Evolutionary conservation across 2,113 vertebrate species (phyloP), one percentile per base, ranked within the genome.

Genomic region (Oreochromis spilurus): DNA sequence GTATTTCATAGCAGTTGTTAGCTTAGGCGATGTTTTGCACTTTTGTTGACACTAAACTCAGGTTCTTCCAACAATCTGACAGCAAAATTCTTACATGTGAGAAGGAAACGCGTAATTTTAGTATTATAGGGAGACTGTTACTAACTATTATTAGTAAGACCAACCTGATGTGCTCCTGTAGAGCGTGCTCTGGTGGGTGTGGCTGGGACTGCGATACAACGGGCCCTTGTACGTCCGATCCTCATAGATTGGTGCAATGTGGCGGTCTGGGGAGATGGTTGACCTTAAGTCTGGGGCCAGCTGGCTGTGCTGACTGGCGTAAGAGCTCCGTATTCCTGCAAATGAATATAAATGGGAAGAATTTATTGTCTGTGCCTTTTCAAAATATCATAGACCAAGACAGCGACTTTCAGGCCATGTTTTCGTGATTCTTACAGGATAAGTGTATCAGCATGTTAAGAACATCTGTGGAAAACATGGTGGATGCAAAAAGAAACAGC

Each of bases 171-270:
- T 90, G 16, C 96, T 95, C 88, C 97, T 97, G 90, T 98, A 99
- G 45, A 99, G 65, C 0, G 97, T 96, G 0, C 97, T 97, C 94
- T 97, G 97, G 3, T 98, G 97, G 14, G 97, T 96, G 62, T 98
- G 97, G 83, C 92, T 98, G 7, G 98, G 97, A 87, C 98, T 99
- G 36, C 96, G 96, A 93, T 98, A 99, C 81, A 99, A 92, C 0
- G 98, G 98, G 21, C 98, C 97, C 90, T 98, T 98, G 89, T 97
- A 98, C 1, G 98, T 96, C 86, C 97, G 97, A 81, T 98, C 98
- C 94, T 99, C 98, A 3, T 98, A 99, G 91, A 99, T 99, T 6
- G 98, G 98, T 16, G 97, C 97, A 79, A 99, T 98, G 93, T 99
- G 98, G 90, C 98, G 84, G 84, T 98, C 98, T 0, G 98, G 98